Evolutionary conservation across 1,140 invertebrate species (phyloP), one percentile per base, ranked within the genome.

Genomic region (Probaryconus sp.): DNA sequence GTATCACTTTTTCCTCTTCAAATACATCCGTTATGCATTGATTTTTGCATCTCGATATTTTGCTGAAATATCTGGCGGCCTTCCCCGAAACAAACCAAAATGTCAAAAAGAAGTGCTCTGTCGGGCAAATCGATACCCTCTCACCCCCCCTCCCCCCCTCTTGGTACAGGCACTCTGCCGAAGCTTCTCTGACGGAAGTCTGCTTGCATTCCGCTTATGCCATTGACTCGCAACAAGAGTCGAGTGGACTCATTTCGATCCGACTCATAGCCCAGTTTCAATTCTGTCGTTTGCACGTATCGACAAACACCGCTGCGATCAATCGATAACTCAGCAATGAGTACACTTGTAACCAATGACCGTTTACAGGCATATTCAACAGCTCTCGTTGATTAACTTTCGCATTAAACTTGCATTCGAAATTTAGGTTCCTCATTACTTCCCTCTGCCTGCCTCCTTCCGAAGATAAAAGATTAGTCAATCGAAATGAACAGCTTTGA

Each of bases 231-330:
- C 48, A 70, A 40, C 68, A 63, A 77, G 60, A 65, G 69, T 69
- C 69, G 58, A 77, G 64, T 77, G 64, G 53, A 72, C 53, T 77
- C 69, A 53, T 77, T 72, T 50, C 30, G 51, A 73, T 73, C 64
- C 33, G 53, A 77, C 75, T 72, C 64, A 30, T 30, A 70, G 38
- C 47, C 75, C 53, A 73, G 75, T 73, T 77, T 71, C 69, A 70
- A 68, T 73, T 40, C 65, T 72, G 69, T 73, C 75, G 55, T 63
- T 77, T 77, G 55, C 75, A 77, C 75, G 61, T 72, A 77, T 73
- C 60, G 60, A 77, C 61, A 70, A 70, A 70, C 65, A 63, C 42
- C n/a, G 26, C 45, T 28, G 37, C 42, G 60, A 69, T 73, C 65
- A 73, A 70, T 73, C 65, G 64, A 77, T 77, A 72, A 71, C 56